A percentile compares a stretch with the other conserved stretches of the same genome.
Conservation (phyloP, 1,140 invertebrate species). For the Cydia splendana region DNA sequence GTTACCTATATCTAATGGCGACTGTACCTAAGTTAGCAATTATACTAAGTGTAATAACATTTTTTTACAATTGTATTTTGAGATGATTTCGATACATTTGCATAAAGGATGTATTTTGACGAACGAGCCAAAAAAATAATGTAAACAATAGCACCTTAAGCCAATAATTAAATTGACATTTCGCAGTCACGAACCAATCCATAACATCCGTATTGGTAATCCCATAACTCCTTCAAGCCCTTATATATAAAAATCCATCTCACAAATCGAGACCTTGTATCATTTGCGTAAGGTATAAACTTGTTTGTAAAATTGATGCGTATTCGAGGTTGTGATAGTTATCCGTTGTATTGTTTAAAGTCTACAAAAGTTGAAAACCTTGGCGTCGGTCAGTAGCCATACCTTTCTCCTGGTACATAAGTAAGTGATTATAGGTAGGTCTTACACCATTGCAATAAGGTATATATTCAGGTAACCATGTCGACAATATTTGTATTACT, state of each 20-base stretch:
- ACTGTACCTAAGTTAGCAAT: too few species aligned
- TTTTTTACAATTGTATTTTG: too few species aligned
- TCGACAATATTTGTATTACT: too few species aligned
- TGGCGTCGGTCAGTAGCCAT: constrained; percentile 53
- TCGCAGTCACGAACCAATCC: constrained; percentile 6
- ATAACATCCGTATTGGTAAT: constrained; percentile 10
- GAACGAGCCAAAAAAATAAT: not conserved
- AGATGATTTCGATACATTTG: too few species aligned
- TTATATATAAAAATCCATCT: not conserved
- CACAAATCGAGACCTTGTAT: not conserved
- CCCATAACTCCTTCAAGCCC: not conserved
- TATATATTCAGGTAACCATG: not conserved
- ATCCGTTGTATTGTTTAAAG: constrained; percentile 2
- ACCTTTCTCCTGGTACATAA: constrained; percentile 52
- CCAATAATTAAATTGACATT: constrained; percentile 17
- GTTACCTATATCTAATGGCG: too few species aligned
- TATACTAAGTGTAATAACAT: too few species aligned
- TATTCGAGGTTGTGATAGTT: not conserved
- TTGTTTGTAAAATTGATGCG: not conserved
- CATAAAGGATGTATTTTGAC: not conserved
- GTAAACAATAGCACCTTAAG: not conserved
- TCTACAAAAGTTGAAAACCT: constrained; percentile 52
- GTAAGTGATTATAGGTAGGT: not conserved
- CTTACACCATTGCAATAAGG: not conserved
- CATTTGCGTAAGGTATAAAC: not conserved